Conservation (phyloP, 2,797 vertebrate species). For the Artibeus lituratus region DNA sequence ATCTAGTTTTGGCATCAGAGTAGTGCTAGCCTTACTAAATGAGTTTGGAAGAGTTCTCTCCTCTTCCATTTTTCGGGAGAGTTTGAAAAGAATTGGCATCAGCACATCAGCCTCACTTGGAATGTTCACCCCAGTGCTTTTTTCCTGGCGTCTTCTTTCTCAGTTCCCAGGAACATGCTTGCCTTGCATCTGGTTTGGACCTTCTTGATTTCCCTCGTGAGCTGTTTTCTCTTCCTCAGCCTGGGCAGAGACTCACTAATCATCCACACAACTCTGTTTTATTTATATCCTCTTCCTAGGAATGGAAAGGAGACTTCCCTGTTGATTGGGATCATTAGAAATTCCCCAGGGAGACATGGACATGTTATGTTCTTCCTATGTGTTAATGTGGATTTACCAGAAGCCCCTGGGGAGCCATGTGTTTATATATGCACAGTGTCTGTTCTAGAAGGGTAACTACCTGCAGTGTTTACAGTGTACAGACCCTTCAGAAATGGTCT, state of each 20-base stretch:
- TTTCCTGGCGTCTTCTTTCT: background rate
- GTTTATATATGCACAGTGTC: background rate
- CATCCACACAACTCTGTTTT: background rate
- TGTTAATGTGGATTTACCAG: background rate
- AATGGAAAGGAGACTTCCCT: background rate
- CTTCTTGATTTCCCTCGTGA: background rate
- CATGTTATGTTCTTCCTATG: background rate
- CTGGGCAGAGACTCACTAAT: background rate
- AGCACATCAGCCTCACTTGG: background rate
- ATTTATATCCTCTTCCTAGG: background rate
- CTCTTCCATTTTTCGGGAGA: background rate
- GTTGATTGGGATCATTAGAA: background rate
- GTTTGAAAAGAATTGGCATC: background rate
- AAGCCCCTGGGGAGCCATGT: background rate
- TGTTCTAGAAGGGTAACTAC: background rate
- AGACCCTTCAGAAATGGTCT: background rate
- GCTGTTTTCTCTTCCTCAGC: background rate
- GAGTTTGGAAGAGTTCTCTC: background rate
- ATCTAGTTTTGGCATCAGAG: background rate
- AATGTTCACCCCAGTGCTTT: background rate
- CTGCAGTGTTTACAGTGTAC: background rate
- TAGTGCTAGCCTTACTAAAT: background rate
- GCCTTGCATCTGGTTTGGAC: background rate
- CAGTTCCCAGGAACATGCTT: background rate
- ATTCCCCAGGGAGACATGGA: background rate